These are phyloP conservation scores for Todiramphus chloris DNA, from an alignment of 2,113 vertebrate species.

Conservation along the genomic window DNA sequence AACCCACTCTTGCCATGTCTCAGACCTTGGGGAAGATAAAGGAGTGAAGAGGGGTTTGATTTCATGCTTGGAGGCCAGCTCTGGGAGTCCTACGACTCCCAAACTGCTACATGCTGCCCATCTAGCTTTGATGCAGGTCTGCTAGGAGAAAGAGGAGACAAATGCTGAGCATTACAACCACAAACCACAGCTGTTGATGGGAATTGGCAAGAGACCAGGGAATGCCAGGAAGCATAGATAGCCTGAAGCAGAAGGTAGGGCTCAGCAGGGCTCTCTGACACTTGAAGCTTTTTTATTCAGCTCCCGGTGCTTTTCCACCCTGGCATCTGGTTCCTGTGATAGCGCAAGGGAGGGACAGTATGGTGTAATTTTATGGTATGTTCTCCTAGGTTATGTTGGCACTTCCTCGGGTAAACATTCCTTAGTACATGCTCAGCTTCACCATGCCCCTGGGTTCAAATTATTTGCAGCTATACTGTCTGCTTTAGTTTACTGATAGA, in stretches of 20 bases:
- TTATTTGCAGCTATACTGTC: background rate
- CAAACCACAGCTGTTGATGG: constrained; percentile 52
- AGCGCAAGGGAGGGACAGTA: background rate
- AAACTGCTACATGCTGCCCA: background rate
- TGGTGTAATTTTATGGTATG: constrained; percentile 2
- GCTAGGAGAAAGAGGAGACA: constrained; percentile 21
- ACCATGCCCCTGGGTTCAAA: background rate
- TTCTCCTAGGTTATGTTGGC: constrained; percentile 27
- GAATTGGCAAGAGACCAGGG: constrained; percentile 49
- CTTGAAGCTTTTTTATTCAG: background rate
- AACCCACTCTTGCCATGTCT: background rate
- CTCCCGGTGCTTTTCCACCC: constrained; percentile 26
- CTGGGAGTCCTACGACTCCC: background rate
- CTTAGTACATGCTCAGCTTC: background rate
- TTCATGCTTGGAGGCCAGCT: background rate
- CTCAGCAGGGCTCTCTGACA: background rate
- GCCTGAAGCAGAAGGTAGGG: constrained; percentile 51
- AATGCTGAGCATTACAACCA: constrained; percentile 43
- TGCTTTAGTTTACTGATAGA: background rate
- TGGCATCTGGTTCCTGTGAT: background rate
- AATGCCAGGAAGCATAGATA: constrained; percentile 18
- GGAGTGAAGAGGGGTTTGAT: background rate
- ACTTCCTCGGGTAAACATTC: background rate
- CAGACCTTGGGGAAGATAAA: background rate
- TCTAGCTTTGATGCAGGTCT: constrained; percentile 7